A percentile compares a stretch with the other conserved stretches of the same genome.
phyloP scores from a whole-genome alignment of 2,113 vertebrate genomes.

The Alethe castanea region DNA sequence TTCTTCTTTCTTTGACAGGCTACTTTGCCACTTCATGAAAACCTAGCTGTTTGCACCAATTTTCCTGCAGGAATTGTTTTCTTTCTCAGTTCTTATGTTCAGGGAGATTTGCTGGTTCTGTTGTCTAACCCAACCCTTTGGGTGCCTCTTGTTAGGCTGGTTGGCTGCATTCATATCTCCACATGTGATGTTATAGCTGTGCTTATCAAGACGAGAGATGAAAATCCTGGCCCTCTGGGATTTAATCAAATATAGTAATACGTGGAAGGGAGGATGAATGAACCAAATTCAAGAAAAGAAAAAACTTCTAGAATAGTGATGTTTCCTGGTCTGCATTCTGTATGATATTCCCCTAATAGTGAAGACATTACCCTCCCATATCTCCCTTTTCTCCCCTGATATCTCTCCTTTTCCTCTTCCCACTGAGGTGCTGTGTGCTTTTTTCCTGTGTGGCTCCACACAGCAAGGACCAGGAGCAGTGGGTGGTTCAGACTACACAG shows the following conservation, averaged over 20 bases:
- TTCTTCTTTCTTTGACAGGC: background rate
- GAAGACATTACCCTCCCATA: background rate
- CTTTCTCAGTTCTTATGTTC: background rate
- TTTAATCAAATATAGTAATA: background rate
- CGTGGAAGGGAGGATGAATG: fast-evolving
- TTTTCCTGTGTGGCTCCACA: background rate
- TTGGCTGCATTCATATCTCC: background rate
- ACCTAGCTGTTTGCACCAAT: background rate
- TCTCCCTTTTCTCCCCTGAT: background rate
- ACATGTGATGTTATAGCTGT: background rate
- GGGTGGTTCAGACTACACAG: fast-evolving
- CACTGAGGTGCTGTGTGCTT: background rate
- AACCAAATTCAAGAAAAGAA: background rate
- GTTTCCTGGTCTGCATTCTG: background rate
- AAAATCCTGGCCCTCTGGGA: background rate
- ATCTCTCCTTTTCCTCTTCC: background rate
- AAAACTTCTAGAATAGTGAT: background rate
- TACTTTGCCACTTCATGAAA: background rate
- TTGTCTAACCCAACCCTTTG: background rate
- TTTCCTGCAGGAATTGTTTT: background rate
- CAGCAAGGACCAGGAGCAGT: background rate
- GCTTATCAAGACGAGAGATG: background rate
- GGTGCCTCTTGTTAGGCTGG: background rate
- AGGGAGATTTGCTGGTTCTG: background rate
- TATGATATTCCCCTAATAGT: background rate